Evolutionary conservation across 2,888 invertebrate species (phyloP), one percentile per base, ranked within the genome.

Genomic region (Lydus trimaculatus): DNA sequence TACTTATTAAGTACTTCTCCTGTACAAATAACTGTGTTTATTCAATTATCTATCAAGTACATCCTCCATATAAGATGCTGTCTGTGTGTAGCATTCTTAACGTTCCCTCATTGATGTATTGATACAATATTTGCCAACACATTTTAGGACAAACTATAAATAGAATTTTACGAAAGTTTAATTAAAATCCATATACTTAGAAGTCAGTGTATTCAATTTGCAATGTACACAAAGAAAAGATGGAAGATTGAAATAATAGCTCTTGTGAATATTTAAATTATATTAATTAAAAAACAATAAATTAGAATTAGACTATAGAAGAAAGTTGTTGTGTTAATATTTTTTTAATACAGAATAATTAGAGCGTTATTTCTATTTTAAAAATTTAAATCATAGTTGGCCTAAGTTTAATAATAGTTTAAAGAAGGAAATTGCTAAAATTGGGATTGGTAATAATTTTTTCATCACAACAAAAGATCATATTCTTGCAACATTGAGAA

Each of bases 401-500:
- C 28, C 28, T 33, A 7, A 33, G 11, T 7, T 33, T n/a, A n/a
- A n/a, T n/a, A n/a, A n/a, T n/a, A n/a, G n/a, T n/a, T n/a, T n/a
- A n/a, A n/a, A n/a, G n/a, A n/a, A n/a, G n/a, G n/a, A n/a, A n/a
- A n/a, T n/a, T n/a, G n/a, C n/a, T n/a, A n/a, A n/a, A n/a, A n/a
- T n/a, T n/a, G n/a, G n/a, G n/a, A n/a, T n/a, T n/a, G n/a, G n/a
- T n/a, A n/a, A 33, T 33, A 5, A 36, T 15, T 36, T 9, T 36
- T 36, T 15, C 15, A 36, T 33, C 33, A 33, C 33, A 33, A 33
- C 4, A 17, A 71, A 67, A 65, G 66, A 73, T 70, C 73, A 70
- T 31, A 74, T 66, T 72, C 63, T 73, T 75, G 70, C 72, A 58
- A 60, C 71, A 73, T 65, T 48, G 48, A 68, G 58, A n/a, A 63